Base-by-base conservation (phyloP, 2,888 invertebrate species). In the Andrena camellia region DNA sequence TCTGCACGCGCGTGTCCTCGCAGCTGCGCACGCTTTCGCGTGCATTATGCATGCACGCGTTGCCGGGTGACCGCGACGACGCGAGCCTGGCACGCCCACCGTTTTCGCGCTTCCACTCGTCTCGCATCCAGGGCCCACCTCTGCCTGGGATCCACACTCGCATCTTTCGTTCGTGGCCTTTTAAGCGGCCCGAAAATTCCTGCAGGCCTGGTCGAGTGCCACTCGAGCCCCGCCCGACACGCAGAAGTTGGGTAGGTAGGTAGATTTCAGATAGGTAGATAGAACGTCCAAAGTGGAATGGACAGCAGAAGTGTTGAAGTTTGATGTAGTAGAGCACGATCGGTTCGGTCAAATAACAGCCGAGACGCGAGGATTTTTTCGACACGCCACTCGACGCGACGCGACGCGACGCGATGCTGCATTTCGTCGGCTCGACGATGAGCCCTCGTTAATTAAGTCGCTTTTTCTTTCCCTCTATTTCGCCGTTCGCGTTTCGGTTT, bases 71-170 rank as follows among this genome's bases (percentile, higher is more conserved):
- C 87, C 35, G 85, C 75, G 82, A 85, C 87, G 76, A 82, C 33
- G 85, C 80, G 59, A 71, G 75, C 75, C 81, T n/a, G 86, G 64
- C 85, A 82, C 87, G 80, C 87, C 87, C 83, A 83, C 77, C 73
- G 64, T 87, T 78, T 85, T 85, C 82, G 76, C 73, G 62, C 62
- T 82, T 60, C 60, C 69, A 50, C 52, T 20, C 26, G 42, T 35
- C 13, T 31, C 42, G 42, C 42, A 17, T 42, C 42, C 35, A 59
- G 60, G 52, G 42, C 26, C 66, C 63, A 31, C 67, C 59, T 62
- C 26, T 70, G 71, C 42, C 64, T 67, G 54, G 60, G 31, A 35
- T 69, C 54, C 54, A 76, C 31, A 59, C 48, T 23, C 54, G n/a
- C n/a, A 23, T 72, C 60, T 64, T 68, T 8, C 52, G 17, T 52